Evolutionary conservation across 2,797 vertebrate species (phyloP), one percentile per base, ranked within the genome.

Genomic region (Liparis tanakae): DNA sequence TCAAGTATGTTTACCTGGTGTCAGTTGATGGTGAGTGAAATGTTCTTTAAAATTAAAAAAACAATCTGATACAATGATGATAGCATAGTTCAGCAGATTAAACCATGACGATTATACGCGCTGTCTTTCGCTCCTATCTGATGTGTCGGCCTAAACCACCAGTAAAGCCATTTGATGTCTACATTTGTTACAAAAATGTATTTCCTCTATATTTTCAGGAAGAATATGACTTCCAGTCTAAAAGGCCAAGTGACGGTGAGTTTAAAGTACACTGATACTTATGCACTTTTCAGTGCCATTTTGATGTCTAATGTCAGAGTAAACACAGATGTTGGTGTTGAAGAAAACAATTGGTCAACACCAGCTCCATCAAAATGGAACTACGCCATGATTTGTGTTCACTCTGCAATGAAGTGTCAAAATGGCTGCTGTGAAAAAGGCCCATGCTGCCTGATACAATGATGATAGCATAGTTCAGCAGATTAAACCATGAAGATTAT

Each of bases 381-480:
- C 25, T 30, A 30, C 25, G 51, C 22, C 51, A 5, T 17, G 25
- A 30, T 30, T 30, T 30, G 25, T 2, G 25, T 30, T 30, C 25
- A 30, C 25, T 30, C 25, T 30, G 25, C 2, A 30, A 30, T 30
- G 25, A 30, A 30, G 25, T 30, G 25, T 30, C 25, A 30, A 30
- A 30, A 30, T 30, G 25, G 25, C 25, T 30, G 25, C 25, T 30
- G 2, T 30, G 25, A 30, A 5, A 30, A 17, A 3, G 17, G 14
- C 54, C 54, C 4, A 10, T 15, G 0, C 22, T 9, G 0, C 14
- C 10, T 53, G 85, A 79, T 94, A 88, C 89, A 72, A 41, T 97
- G 96, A 97, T 97, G 96, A 96, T 2, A 0, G 79, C 88, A 93
- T 94, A 96, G 96, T 97, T 97, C 96, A 97, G 80, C 96, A 85